Evolutionary conservation across 2,888 invertebrate species (phyloP).

Genomic region (Campopleginae sp.): DNA sequence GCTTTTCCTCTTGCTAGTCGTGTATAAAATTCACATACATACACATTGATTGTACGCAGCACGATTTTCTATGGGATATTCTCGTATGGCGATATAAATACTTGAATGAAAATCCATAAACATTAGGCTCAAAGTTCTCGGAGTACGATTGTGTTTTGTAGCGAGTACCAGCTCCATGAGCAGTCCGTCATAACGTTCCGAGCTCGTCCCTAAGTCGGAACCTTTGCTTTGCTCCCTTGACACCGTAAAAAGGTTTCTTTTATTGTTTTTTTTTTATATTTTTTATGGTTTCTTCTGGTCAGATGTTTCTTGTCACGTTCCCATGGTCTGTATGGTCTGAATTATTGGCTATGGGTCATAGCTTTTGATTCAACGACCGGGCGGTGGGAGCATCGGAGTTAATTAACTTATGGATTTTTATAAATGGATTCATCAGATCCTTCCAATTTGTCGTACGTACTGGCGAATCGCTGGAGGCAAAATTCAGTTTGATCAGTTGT

Average conservation of each 20-base stretch:
- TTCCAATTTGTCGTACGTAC: background rate
- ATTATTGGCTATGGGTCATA: slow-evolving; percentile 2
- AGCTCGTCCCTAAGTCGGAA: slow-evolving; percentile 35
- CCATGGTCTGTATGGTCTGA: slow-evolving; percentile 48
- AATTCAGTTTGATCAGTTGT: background rate
- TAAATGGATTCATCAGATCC: background rate
- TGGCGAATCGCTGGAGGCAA: background rate
- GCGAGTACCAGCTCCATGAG: slow-evolving; percentile 7
- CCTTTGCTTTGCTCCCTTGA: background rate
- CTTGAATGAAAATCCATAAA: background rate
- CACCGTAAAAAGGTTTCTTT: background rate
- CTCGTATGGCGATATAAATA: slow-evolving; percentile 9
- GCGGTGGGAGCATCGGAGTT: background rate
- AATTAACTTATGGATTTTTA: background rate
- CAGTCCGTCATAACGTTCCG: slow-evolving; percentile 15
- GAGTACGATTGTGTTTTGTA: slow-evolving; percentile 25
- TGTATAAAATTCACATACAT: slow-evolving; percentile 33
- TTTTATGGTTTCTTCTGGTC: slow-evolving; percentile 11
- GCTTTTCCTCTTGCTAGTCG: slow-evolving; percentile 52
- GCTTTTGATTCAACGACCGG: background rate
- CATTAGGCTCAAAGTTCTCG: slow-evolving; percentile 9
- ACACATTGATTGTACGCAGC: slow-evolving; percentile 12
- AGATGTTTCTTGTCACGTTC: slow-evolving; percentile 47
- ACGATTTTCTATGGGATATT: slow-evolving; percentile 3
- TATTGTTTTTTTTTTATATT: background rate